phyloP scores from a whole-genome alignment of 1,140 invertebrate species.

The Matsumurasca onukii region DNA sequence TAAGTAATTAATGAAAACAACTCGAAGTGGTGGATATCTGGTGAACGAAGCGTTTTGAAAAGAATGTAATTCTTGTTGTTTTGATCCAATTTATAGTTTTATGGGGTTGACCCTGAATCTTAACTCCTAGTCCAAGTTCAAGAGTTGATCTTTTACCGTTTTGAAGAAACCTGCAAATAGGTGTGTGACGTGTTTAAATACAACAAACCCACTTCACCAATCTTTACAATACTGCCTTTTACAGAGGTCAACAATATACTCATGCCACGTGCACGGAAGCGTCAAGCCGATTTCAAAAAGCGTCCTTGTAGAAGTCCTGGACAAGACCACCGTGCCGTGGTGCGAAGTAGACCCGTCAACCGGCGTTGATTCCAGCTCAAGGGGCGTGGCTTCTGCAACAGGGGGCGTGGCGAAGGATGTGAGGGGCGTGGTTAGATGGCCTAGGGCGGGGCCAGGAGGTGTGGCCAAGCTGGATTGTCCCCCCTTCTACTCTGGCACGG shows the following conservation, averaged over 20 bases:
- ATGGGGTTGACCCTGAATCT: too few species aligned
- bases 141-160: too few species aligned
- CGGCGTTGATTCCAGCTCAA: slow-evolving; percentile 55
- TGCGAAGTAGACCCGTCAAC: slow-evolving; percentile 48
- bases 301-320: slow-evolving; percentile 62
- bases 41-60: too few species aligned
- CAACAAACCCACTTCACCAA: too few species aligned
- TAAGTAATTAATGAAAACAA: too few species aligned
- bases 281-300: slow-evolving; percentile 57
- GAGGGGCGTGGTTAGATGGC: slow-evolving; percentile 54
- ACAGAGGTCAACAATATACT: slow-evolving; percentile 63
- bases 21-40: too few species aligned
- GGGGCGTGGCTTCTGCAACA: slow-evolving; percentile 42
- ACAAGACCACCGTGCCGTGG: slow-evolving; percentile 56
- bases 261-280: slow-evolving; percentile 58
- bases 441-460: slow-evolving; percentile 60
- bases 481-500: slow-evolving; percentile 45
- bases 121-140: too few species aligned
- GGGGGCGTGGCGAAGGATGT: slow-evolving; percentile 35
- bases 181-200: too few species aligned
- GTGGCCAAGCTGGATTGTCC: slow-evolving; percentile 61
- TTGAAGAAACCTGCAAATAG: too few species aligned
- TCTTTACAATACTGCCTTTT: too few species aligned
- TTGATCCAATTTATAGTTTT: too few species aligned
- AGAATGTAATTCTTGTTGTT: too few species aligned